Evolutionary conservation across 1,140 invertebrate species (phyloP), one percentile per base, ranked within the genome.

Genomic region (Araneus ventricosus): DNA sequence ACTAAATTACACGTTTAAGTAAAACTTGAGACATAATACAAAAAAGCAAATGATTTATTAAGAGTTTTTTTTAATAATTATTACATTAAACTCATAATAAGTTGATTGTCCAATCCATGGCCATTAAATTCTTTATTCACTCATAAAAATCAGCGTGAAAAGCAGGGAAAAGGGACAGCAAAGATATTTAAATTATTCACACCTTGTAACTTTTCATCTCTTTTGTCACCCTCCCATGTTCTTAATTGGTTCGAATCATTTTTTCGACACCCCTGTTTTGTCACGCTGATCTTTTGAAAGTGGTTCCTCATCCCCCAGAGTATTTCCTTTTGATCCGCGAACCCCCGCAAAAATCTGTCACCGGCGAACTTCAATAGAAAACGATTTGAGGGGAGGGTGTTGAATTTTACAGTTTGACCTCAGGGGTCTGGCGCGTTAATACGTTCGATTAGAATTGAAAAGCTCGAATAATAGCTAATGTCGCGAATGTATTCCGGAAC

Each of bases 181-280:
- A 85, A 85, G 10, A 57, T 27, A 57, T 59, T 85, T 85, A 59
- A 85, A 85, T 85, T 59, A 85, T 85, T 85, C 82, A 85, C 82
- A 85, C 82, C 52, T 57, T 45, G 79, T 41, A 39, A 45, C 82
- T 27, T 52, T 85, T 59, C 52, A 57, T 34, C 52, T 59, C 27
- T 85, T 57, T 57, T 70, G 67, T 70, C 67, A 89, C 45, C n/a
- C 41, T 89, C 70, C 67, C 30, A 37, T 89, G 88, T 79, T n/a
- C 17, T 67, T 89, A 89, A 89, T 89, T 89, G 52, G 88, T 89
- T 24, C 41, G 41, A 17, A 59, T 41, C 70, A 79, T 70, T 89
- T 79, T 41, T 75, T 22, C 41, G 88, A 89, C 88, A 89, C 57
- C 61, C 86, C 34, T n/a, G 37, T 88, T 88, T 52, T 85, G 82